Conservation (phyloP, 2,113 vertebrate species). For the Rhea pennata region DNA sequence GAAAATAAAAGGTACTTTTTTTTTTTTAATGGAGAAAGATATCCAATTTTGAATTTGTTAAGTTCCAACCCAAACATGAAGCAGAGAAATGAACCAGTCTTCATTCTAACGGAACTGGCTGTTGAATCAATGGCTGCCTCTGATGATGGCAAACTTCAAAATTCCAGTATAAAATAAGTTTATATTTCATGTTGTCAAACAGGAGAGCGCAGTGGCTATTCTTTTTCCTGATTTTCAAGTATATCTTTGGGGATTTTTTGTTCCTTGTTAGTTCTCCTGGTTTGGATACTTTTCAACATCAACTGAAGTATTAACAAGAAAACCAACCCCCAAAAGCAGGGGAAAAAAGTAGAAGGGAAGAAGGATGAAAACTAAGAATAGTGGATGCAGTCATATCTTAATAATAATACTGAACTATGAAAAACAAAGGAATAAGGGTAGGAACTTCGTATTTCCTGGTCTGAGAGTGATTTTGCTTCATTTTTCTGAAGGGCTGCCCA, state of each 20-base stretch:
- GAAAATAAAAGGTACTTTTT: not conserved
- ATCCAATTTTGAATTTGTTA: not conserved
- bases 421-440: not conserved
- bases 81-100: not conserved
- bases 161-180: not conserved
- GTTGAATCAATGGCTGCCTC: not conserved
- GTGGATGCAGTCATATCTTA: not conserved
- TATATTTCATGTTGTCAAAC: not conserved
- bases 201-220: not conserved
- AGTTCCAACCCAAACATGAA: not conserved
- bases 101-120: not conserved
- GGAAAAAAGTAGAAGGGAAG: too few relatives aligned
- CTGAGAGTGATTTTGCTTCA: not conserved
- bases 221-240: not conserved
- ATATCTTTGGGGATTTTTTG: rapidly evolving
- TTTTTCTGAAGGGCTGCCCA: not conserved
- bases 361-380: not conserved
- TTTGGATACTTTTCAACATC: not conserved
- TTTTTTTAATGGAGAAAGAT: not conserved
- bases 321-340: rapidly evolving
- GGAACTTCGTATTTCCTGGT: not conserved
- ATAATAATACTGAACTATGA: not conserved
- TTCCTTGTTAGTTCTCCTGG: rapidly evolving
- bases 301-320: not conserved
- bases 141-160: not conserved